Conservation (phyloP, 2,113 vertebrate genomes). For the Origma solitaria region DNA sequence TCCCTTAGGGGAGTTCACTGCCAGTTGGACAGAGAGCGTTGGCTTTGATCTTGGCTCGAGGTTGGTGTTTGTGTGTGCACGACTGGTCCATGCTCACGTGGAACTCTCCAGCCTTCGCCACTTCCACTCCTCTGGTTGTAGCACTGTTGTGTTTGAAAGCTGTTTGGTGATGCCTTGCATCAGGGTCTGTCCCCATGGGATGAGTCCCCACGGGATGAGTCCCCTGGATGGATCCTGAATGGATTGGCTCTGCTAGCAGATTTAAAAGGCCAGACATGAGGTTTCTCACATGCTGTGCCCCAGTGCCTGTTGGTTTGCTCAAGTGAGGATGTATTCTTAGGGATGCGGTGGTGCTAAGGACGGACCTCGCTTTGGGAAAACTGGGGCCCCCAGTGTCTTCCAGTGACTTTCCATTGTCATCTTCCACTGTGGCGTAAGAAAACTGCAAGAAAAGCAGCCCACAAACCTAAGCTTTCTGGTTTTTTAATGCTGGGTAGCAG, state of each 20-base stretch:
- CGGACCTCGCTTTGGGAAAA: background rate
- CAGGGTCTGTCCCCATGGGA: background rate
- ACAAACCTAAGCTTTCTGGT: background rate
- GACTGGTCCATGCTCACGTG: accelerated
- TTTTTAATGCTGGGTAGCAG: background rate
- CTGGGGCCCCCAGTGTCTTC: background rate
- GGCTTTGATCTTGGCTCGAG: background rate
- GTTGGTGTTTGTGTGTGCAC: accelerated
- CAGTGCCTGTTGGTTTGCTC: background rate
- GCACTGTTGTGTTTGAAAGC: background rate
- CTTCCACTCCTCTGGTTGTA: background rate
- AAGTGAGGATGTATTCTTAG: background rate
- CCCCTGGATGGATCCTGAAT: background rate
- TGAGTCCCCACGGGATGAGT: background rate
- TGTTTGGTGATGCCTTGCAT: accelerated
- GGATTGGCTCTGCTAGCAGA: background rate
- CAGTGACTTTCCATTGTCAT: background rate
- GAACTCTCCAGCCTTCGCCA: background rate
- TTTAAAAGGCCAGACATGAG: background rate
- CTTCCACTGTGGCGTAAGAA: background rate
- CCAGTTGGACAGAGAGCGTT: background rate
- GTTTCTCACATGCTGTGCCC: accelerated
- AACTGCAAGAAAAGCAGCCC: background rate
- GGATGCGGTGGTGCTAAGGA: background rate
- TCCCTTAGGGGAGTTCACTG: background rate